Conservation (phyloP, 2,113 vertebrate species). For the Sinocyclocheilus maitianheensis region DNA sequence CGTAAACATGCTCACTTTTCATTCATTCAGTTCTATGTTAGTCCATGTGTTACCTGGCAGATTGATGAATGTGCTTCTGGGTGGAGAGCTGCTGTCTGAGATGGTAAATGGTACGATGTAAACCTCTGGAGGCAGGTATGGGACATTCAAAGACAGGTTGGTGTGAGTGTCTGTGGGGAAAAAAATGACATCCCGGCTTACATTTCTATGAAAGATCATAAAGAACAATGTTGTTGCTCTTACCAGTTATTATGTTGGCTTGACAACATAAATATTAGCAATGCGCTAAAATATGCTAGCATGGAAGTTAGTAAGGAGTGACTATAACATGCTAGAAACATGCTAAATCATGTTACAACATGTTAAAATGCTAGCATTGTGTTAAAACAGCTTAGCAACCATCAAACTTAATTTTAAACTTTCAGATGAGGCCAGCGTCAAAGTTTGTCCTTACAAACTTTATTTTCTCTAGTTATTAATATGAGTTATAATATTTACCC, state of each 20-base stretch:
- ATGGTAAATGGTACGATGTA: slow-evolving; percentile 79
- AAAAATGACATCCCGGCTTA: slow-evolving; percentile 27
- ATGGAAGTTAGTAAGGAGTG: too few relatives aligned
- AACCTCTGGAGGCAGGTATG: slow-evolving; percentile 78
- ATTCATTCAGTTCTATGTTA: background rate
- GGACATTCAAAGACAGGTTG: slow-evolving; percentile 79
- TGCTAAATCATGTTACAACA: background rate
- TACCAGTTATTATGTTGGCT: background rate
- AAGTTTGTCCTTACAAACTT: background rate
- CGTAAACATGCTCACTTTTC: background rate
- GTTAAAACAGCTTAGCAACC: too few relatives aligned
- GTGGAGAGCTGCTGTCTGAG: slow-evolving; percentile 74
- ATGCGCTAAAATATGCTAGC: background rate
- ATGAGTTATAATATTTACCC: too few relatives aligned
- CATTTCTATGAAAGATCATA: background rate
- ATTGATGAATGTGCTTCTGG: slow-evolving; percentile 77
- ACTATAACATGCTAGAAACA: too few relatives aligned
- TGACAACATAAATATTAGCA: background rate
- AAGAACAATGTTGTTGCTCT: background rate
- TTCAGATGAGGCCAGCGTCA: background rate
- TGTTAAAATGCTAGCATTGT: background rate
- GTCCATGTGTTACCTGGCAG: slow-evolving; percentile 73
- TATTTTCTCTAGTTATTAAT: too few relatives aligned
- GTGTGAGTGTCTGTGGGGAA: slow-evolving; percentile 76
- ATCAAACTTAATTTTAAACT: background rate